Conservation (phyloP, 2,888 invertebrate species). For the Epirrita christyi region DNA sequence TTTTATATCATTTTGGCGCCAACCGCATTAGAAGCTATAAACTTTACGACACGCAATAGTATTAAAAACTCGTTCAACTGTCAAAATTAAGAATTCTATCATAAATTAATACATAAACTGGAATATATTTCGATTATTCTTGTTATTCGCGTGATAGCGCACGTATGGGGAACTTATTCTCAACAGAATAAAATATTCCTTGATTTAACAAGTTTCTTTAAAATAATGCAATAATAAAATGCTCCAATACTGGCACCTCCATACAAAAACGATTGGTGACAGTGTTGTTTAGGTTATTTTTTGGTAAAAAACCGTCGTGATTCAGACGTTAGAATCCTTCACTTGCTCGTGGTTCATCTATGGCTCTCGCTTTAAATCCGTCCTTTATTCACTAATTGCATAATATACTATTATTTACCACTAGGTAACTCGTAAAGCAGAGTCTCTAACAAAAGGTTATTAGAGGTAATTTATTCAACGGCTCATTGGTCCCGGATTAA, state of each 20-base stretch:
- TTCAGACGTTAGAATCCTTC: too few relatives aligned
- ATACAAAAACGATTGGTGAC: too few relatives aligned
- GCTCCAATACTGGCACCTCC: neutral
- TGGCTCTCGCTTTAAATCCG: too few relatives aligned
- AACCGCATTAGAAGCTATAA: conserved; percentile 15
- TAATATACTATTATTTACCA: too few relatives aligned
- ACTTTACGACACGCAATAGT: conserved; percentile 21
- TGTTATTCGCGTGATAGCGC: too few relatives aligned
- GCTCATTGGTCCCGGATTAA: conserved; percentile 43
- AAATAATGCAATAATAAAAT: too few relatives aligned
- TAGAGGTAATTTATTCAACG: conserved; percentile 58
- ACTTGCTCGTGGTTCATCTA: too few relatives aligned
- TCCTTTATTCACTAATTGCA: too few relatives aligned
- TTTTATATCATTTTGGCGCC: conserved; percentile 27
- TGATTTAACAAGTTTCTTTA: conserved; percentile 17
- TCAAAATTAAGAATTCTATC: conserved; percentile 23
- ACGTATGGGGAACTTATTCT: too few relatives aligned
- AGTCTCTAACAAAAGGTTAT: neutral
- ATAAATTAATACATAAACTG: conserved; percentile 28
- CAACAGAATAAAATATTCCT: conserved; percentile 33
- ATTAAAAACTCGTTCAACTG: conserved; percentile 28
- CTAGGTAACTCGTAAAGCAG: neutral
- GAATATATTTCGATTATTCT: conserved; percentile 21
- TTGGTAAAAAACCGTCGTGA: too few relatives aligned
- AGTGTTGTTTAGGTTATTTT: too few relatives aligned